A percentile compares a stretch with the other conserved stretches of the same genome.
Evolutionary conservation across 2,888 invertebrate species (phyloP).

Genomic region (Leptothorax acervorum): DNA sequence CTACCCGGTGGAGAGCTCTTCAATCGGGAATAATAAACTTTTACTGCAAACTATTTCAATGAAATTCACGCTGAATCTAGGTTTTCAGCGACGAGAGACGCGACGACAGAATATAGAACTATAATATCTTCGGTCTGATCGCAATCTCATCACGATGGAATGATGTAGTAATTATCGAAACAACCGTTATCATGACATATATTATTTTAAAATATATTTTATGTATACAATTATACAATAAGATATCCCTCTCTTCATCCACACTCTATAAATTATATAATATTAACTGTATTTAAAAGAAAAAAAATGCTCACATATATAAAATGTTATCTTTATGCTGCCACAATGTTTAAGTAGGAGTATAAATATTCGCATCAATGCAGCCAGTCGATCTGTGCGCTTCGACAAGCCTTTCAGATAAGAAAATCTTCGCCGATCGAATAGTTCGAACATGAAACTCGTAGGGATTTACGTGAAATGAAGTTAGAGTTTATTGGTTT

Average conservation of each 20-base stretch:
- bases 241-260: background rate
- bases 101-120: conserved; percentile 9
- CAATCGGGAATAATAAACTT: conserved; percentile 69
- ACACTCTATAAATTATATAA: background rate
- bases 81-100: conserved; percentile 30
- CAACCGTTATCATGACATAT: background rate
- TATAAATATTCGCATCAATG: conserved; percentile 1
- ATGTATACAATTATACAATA: background rate
- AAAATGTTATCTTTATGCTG: background rate
- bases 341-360: background rate
- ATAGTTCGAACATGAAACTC: conserved; percentile 62
- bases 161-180: background rate
- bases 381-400: background rate
- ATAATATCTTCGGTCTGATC: conserved; percentile 23
- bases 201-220: background rate
- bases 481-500: conserved; percentile 77
- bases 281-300: background rate
- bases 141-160: conserved; percentile 21
- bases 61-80: conserved; percentile 47
- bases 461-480: conserved; percentile 73
- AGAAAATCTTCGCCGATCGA: conserved; percentile 65
- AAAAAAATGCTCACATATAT: background rate
- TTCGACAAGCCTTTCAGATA: conserved; percentile 59
- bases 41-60: conserved; percentile 53
- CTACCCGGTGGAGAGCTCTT: conserved; percentile 51